phyloP scores from a whole-genome alignment of 2,888 invertebrate genomes.

The Melolontha melolontha region DNA sequence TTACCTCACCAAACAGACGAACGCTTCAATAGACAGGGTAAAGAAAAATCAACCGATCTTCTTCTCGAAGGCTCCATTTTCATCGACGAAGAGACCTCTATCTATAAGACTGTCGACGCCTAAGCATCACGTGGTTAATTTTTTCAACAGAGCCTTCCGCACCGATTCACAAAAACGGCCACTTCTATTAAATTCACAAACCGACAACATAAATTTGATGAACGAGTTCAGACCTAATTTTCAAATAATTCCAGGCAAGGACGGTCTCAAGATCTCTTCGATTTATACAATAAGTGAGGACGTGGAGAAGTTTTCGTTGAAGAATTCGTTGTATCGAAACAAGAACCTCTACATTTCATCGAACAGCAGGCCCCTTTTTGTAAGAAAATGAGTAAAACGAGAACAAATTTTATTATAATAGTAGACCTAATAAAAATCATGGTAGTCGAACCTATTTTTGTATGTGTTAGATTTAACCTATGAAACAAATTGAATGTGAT shows the following conservation, averaged over 20 bases:
- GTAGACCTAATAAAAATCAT: conserved; percentile 37
- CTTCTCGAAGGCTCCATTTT: conserved; percentile 67
- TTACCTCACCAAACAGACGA: conserved; percentile 55
- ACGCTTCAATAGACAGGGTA: conserved; percentile 44
- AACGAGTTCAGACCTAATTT: conserved; percentile 53
- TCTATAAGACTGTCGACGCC: conserved; percentile 65
- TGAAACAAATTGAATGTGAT: conserved; percentile 47
- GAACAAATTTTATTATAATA: conserved; percentile 14
- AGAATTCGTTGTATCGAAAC: conserved; percentile 59
- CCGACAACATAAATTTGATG: conserved; percentile 41
- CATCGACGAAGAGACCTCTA: conserved; percentile 67
- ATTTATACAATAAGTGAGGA: conserved; percentile 65
- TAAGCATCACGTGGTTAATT: conserved; percentile 60
- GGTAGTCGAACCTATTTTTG: conserved; percentile 55
- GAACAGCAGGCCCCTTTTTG: conserved; percentile 65
- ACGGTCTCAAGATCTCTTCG: conserved; percentile 70
- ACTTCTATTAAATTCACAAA: conserved; percentile 57
- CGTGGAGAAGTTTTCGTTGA: conserved; percentile 62
- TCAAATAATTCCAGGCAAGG: conserved; percentile 68
- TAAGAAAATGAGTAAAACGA: conserved; percentile 60
- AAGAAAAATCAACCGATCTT: conserved; percentile 59
- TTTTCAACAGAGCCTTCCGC: conserved; percentile 62
- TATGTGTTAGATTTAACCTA: conserved; percentile 56
- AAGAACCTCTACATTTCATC: conserved; percentile 65
- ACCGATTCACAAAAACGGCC: conserved; percentile 66